phyloP scores from a whole-genome alignment of 2,888 invertebrate species.

The Gymnoscelis rufifasciata region DNA sequence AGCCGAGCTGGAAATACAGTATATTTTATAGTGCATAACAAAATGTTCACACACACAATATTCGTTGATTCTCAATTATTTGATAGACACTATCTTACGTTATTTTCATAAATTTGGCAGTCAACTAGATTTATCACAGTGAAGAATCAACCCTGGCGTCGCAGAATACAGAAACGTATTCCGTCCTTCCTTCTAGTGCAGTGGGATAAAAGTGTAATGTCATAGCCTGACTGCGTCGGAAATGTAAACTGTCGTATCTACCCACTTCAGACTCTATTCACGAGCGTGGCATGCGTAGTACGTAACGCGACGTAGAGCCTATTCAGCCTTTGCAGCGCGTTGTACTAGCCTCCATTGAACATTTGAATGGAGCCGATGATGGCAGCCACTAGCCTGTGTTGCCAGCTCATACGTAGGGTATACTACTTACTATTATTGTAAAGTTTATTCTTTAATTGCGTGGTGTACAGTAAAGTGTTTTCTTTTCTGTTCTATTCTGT shows the following conservation, averaged over 20 bases:
- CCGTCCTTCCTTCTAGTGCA: not conserved
- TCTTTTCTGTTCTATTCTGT: too few species aligned
- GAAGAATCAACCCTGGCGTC: too few species aligned
- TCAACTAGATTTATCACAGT: too few species aligned
- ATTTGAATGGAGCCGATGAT: conserved; percentile 65
- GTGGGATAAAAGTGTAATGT: not conserved
- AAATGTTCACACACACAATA: too few species aligned
- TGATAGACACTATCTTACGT: too few species aligned
- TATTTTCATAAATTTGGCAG: too few species aligned
- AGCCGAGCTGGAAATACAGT: too few species aligned
- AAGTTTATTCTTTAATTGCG: too few species aligned
- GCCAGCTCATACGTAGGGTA: not conserved
- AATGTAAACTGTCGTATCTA: conserved; percentile 47
- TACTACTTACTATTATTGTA: not conserved
- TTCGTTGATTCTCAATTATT: too few species aligned
- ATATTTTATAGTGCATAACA: too few species aligned
- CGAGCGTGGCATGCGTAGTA: conserved; percentile 53
- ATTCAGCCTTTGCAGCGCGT: conserved; percentile 57
- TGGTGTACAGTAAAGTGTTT: too few species aligned
- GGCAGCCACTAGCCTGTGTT: conserved; percentile 36
- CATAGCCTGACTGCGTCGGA: conserved; percentile 44
- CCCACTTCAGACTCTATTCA: conserved; percentile 73
- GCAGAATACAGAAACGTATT: not conserved
- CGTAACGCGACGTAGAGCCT: conserved; percentile 18
- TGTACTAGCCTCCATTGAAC: conserved; percentile 59